A percentile compares a stretch with the other conserved stretches of the same genome.
Evolutionary conservation across 1,140 invertebrate species (phyloP).

Genomic region (Drosophila persimilis): DNA sequence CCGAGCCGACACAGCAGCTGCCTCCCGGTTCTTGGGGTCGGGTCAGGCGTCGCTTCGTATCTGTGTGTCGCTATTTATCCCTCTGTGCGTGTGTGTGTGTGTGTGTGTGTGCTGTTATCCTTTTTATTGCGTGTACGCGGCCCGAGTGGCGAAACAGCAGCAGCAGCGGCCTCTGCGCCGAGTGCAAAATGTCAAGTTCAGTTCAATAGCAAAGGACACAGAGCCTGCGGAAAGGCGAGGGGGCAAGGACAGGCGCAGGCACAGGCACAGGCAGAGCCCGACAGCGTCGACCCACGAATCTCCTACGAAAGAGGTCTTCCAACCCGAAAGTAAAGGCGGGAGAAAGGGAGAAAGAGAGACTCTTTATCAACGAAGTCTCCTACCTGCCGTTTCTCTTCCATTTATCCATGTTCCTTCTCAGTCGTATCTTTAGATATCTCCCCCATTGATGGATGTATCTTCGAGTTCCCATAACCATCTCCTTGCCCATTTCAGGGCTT

Average conservation of each 20-base stretch:
- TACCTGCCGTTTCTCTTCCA: too few species aligned
- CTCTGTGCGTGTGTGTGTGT: conserved; percentile 8
- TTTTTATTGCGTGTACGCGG: conserved; percentile 67
- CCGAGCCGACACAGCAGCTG: conserved; percentile 22
- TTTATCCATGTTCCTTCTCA: too few species aligned
- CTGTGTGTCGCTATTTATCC: conserved; percentile 36
- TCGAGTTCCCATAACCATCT: background rate
- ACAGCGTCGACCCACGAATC: conserved; percentile 6
- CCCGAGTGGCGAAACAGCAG: too few species aligned
- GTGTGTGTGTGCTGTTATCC: conserved; percentile 61
- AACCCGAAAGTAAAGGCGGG: too few species aligned
- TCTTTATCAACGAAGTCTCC: too few species aligned
- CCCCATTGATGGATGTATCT: too few species aligned
- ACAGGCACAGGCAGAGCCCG: too few species aligned
- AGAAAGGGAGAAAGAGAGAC: too few species aligned
- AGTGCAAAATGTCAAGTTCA: conserved; percentile 79
- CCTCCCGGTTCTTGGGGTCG: conserved; percentile 31
- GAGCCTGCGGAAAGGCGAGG: background rate
- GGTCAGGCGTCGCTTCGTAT: conserved; percentile 11
- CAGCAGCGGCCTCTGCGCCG: conserved; percentile 3
- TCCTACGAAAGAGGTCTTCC: background rate
- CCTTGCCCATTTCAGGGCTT: background rate
- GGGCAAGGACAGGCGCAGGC: background rate
- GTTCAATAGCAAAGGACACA: conserved; percentile 71
- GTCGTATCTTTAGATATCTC: too few species aligned